Percentiles rank a stretch among this genome's conserved stretches.
These are phyloP conservation scores for Zaprionus nigranus DNA, from an alignment of 1,140 invertebrate species.

Conservation along the genomic window DNA sequence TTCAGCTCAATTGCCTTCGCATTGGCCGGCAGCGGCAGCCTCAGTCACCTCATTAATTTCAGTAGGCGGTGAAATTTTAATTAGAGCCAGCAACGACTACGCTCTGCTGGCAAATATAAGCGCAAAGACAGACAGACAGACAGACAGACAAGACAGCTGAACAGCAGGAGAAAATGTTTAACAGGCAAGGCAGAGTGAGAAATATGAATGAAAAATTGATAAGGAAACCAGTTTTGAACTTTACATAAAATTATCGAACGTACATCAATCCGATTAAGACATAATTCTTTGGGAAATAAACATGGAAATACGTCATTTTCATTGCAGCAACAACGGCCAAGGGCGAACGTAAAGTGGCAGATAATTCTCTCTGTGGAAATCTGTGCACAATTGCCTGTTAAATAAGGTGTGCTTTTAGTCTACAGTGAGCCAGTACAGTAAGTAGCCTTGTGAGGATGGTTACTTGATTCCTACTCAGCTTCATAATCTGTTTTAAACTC, in stretches of 20 bases:
- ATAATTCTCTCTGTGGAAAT: neutral
- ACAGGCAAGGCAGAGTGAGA: neutral
- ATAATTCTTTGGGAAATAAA: neutral
- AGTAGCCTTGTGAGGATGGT: too few species aligned
- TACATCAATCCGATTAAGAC: neutral
- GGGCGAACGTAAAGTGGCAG: rapidly evolving
- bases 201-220: slow-evolving; percentile 1
- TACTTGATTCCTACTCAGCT: too few species aligned
- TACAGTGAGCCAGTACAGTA: too few species aligned
- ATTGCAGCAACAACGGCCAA: neutral
- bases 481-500: too few species aligned
- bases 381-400: too few species aligned
- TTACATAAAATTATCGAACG: neutral
- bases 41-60: slow-evolving; percentile 53
- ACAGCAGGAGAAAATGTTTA: neutral
- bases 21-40: slow-evolving; percentile 15
- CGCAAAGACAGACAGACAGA: slow-evolving; percentile 1
- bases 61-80: slow-evolving; percentile 62
- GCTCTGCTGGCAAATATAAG: neutral
- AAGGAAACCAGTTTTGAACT: neutral
- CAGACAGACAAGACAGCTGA: neutral
- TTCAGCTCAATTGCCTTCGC: slow-evolving; percentile 43
- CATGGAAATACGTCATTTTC: neutral
- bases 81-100: slow-evolving; percentile 41
- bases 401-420: too few species aligned